Base-by-base conservation (phyloP, 2,888 invertebrate genomes). In the Falcaria lacertinaria region DNA sequence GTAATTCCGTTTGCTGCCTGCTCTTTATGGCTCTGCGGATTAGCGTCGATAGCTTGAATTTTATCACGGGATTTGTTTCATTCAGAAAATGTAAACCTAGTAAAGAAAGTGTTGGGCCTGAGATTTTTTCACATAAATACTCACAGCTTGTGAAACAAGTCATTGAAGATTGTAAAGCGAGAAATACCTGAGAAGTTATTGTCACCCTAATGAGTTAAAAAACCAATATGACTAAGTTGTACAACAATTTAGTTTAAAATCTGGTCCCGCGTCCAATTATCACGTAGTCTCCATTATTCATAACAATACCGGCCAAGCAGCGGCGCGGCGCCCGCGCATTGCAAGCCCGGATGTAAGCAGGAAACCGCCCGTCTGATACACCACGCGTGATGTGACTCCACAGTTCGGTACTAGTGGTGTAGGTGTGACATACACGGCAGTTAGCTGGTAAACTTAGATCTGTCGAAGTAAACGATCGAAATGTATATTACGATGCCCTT, bases 321-420 rank as follows among this genome's bases (percentile, higher is more conserved):
- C n/a, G n/a, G n/a, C n/a, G n/a, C n/a, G n/a, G 49, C 45, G 52
- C 55, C 54, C 49, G 60, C 62, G 63, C 66, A 55, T 52, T 57
- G 58, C 57, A 54, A 63, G 69, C 63, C 74, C 81, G 83, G 82
- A 81, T 71, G 73, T 65, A 47, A 57, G 59, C 82, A 75, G 83
- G 83, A 83, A 80, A 57, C 69, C 62, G 51, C 60, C 55, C 58
- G 63, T 45, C 59, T 68, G 66, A 70, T 64, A 68, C 69, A 70
- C 68, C 64, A 48, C 42, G 40, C 25, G 15, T 46, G 22, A 4
- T 4, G 17, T 56, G 60, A 58, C 50, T 51, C 60, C 58, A 58
- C 38, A 17, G 22, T 22, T 22, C 22, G 6, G n/a, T n/a, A n/a
- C 6, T 19, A 19, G 19, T 19, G 4, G 6, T 19, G 19, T 4